Base-by-base conservation (phyloP, 1,140 invertebrate species). In the Calosoma granatense region DNA sequence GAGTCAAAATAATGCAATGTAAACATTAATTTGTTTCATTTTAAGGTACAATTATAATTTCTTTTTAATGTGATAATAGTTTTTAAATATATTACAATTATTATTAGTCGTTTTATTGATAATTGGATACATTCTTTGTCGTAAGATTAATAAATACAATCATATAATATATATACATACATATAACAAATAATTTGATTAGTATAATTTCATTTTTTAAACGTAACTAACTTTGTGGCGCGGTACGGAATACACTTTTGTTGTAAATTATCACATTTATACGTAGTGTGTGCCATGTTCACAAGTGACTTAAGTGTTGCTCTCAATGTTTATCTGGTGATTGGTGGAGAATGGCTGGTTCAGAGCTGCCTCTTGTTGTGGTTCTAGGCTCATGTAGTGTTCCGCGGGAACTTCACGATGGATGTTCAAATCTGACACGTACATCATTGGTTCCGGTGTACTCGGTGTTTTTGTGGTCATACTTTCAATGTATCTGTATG, bases 351-450 rank as follows among this genome's bases (percentile, higher is more conserved):
- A 47, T 47, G 41, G 41, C 17, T 47, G 9, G 17, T 47, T 43
- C 23, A 14, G 20, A 21, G 47, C 51, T 23, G 30, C 51, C 4
- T 22, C 36, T 20, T 56, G 21, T 36, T 52, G 55, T 41, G 36
- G 47, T 47, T 30, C 51, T 43, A 53, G 39, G 20, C 47, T 58
- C 12, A 55, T 58, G 41, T 55, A 57, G 54, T 57, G 53, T 51
- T 51, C 43, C 39, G 21, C 53, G 39, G 53, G 23, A 23, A 36
- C 20, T 17, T n/a, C 20, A 12, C 23, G 20, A n/a, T 20, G 39
- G 30, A 53, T 54, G 21, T 51, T 20, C n/a, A 39, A 26, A 11
- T 22, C 14, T 15, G 53, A 57, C 22, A 52, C 43, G 17, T 30
- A 11, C 19, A 58, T 51, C 0, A 36, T 20, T n/a, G 41, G 20